A percentile compares a stretch with the other conserved stretches of the same genome.
These are phyloP conservation scores for Belgica antarctica DNA, from an alignment of 2,888 invertebrate genomes.

Conservation along the genomic window DNA sequence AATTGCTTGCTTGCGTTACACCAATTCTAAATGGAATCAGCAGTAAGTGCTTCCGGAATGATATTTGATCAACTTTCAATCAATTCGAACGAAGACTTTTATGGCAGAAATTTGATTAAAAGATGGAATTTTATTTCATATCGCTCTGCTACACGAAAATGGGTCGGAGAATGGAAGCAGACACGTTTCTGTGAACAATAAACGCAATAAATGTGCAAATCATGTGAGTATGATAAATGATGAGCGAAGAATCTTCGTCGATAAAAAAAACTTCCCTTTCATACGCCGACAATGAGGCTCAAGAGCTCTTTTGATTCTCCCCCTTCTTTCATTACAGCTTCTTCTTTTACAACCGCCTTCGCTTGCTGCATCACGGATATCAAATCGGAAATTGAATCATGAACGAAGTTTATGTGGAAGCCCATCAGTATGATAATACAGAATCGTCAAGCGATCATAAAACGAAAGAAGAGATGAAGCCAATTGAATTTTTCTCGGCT, in stretches of 20 bases:
- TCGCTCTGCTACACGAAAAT: too few relatives aligned
- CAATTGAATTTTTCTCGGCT: slow-evolving; percentile 23
- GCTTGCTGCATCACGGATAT: slow-evolving; percentile 29
- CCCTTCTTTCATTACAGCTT: not conserved
- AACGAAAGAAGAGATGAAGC: not conserved
- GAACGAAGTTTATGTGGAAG: slow-evolving; percentile 32
- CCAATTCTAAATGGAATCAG: too few relatives aligned
- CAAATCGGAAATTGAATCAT: slow-evolving; percentile 39
- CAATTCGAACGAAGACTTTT: not conserved
- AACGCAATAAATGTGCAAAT: slow-evolving; percentile 42
- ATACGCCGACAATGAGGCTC: not conserved
- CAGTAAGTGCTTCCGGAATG: too few relatives aligned
- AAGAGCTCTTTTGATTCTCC: not conserved
- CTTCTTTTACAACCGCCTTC: slow-evolving; percentile 23
- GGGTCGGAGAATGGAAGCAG: too few relatives aligned
- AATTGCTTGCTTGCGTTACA: too few relatives aligned
- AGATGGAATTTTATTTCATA: not conserved
- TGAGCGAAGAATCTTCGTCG: slow-evolving; percentile 10
- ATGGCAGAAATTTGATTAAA: slow-evolving; percentile 13
- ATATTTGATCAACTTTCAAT: too few relatives aligned
- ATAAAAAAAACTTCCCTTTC: not conserved
- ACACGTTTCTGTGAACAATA: slow-evolving; percentile 6
- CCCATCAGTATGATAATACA: slow-evolving; percentile 33
- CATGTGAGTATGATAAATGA: slow-evolving; percentile 43
- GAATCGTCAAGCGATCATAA: slow-evolving; percentile 16